Evolutionary conservation across 2,113 vertebrate species (phyloP).

Genomic region (Cyrtonyx montezumae): DNA sequence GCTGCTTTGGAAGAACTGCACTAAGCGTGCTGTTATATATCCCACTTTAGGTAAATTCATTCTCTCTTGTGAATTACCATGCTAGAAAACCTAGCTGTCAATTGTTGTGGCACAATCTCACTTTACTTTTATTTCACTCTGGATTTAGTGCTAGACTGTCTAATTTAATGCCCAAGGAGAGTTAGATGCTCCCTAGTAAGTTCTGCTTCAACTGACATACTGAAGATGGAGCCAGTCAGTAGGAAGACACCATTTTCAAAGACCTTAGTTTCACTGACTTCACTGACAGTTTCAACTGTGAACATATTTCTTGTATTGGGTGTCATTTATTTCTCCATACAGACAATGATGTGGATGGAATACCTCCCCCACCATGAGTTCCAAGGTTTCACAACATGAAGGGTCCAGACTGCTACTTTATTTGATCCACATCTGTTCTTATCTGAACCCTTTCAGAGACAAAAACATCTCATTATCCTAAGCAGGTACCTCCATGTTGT

Average conservation of each 20-base stretch:
- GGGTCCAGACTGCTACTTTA: not conserved
- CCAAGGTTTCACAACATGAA: not conserved
- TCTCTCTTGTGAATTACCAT: not conserved
- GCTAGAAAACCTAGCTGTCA: not conserved
- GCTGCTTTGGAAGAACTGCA: not conserved
- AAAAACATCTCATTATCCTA: not conserved
- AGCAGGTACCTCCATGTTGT: not conserved
- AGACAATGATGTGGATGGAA: not conserved
- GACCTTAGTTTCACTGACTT: not conserved
- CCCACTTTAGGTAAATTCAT: not conserved
- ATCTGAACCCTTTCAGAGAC: not conserved
- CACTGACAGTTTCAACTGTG: not conserved
- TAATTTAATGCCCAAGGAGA: not conserved
- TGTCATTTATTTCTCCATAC: not conserved
- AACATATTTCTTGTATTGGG: not conserved
- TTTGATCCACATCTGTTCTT: not conserved
- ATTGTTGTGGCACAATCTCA: not conserved
- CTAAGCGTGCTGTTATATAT: not conserved
- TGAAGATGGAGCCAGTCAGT: not conserved
- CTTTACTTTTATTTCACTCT: not conserved
- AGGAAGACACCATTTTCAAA: not conserved
- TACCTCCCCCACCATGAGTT: not conserved
- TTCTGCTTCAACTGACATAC: not conserved
- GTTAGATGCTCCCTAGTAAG: not conserved
- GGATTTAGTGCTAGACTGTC: not conserved